These are phyloP conservation scores for Reticulitermes speratus DNA, from an alignment of 1,140 invertebrate species.

Conservation along the genomic window DNA sequence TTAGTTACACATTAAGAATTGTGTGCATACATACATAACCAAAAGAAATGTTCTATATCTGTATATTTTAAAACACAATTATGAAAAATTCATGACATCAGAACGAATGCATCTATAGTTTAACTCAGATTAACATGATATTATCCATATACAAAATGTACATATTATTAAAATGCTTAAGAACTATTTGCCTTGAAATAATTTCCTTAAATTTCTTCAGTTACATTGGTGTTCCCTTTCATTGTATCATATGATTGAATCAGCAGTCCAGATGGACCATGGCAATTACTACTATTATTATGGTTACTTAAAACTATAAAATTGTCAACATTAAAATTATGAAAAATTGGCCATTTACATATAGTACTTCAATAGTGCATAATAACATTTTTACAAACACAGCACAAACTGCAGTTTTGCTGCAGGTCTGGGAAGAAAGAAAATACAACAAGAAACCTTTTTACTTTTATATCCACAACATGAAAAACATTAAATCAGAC, in stretches of 20 bases:
- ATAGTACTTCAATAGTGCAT: not conserved
- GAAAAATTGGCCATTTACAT: not conserved
- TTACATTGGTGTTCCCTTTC: conserved; percentile 29
- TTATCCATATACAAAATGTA: conserved; percentile 26
- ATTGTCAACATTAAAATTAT: not conserved
- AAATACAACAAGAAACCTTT: not conserved
- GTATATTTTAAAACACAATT: not conserved
- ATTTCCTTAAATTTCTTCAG: conserved; percentile 4
- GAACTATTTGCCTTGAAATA: conserved; percentile 21
- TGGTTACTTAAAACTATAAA: not conserved
- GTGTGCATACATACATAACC: not conserved
- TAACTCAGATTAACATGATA: not conserved
- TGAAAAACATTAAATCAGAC: not conserved
- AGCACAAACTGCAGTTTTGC: not conserved
- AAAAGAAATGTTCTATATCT: not conserved
- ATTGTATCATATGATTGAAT: conserved; percentile 3
- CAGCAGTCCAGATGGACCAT: not conserved
- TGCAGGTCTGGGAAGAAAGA: not conserved
- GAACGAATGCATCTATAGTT: not conserved
- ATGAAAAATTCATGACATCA: not conserved
- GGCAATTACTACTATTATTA: not conserved
- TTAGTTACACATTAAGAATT: not conserved
- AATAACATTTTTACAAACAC: not conserved
- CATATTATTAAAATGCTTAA: conserved; percentile 22
- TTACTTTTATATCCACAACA: not conserved